Base-by-base conservation (phyloP, 1,140 invertebrate species). In the Thaumatotibia leucotreta region DNA sequence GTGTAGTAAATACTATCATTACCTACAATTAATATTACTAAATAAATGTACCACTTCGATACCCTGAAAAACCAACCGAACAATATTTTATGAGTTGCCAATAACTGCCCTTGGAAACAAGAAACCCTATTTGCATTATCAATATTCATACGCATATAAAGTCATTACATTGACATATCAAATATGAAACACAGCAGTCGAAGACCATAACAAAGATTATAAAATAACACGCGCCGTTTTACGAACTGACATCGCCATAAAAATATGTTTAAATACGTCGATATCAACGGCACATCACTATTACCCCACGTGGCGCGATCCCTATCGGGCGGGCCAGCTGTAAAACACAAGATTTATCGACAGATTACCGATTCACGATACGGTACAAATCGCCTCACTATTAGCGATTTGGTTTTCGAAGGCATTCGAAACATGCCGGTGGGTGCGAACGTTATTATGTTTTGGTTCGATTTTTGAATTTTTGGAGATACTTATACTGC, bases 311-410 rank as follows among this genome's bases (percentile, higher is more conserved):
- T 89, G 87, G 86, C 77, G 76, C 75, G 86, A 89, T 89, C 73
- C 79, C 83, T 89, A 89, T 89, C 87, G 77, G 31, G 61, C 73
- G 70, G 79, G 77, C 80, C 84, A 87, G 86, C 87, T 89, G 87
- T 89, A 88, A 89, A 89, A 89, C 82, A 79, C 74, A 85, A 84
- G 83, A 89, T 89, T 88, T 89, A 89, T 88, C 84, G 84, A 85
- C 81, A 86, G 82, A 86, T 89, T 85, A 82, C 83, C 72, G 70
- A 70, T 61, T 66, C 63, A 61, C 78, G 87, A 89, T 86, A 81
- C 72, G 72, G 79, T 74, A 87, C 86, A 87, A 87, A 89, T 87
- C 84, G 83, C 87, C 69, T 70, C 81, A 84, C 86, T 86, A 89
- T 89, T 86, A 85, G 75, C 74, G 74, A 79, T 71, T 72, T 76